Base-by-base conservation (phyloP, 2,113 vertebrate species). In the Eleginops maclovinus region DNA sequence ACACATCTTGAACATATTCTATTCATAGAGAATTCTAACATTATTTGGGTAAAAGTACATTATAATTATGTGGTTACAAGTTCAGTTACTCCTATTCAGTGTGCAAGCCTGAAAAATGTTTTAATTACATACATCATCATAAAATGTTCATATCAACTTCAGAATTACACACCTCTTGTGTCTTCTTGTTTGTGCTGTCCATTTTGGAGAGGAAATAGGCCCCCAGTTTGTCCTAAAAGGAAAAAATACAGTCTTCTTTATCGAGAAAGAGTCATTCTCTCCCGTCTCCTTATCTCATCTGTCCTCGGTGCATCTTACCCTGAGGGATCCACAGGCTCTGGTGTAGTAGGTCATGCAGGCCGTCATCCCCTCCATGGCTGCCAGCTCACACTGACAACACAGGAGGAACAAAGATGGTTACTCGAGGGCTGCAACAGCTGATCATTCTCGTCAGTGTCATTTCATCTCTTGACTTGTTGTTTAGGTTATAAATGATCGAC, bases 321-420 rank as follows among this genome's bases (percentile, higher is more conserved):
- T 94, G 40, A 97, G 91, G 51, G 96, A 96, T 22, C 96, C 97
- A 79, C 97, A 97, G 21, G 96, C 96, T 76, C 96, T 88, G 4
- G 96, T 96, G 74, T 97, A 98, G 75, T 92, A 95, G 17, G 71
- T 94, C 96, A 98, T 96, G 73, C 97, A 98, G 2, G 96, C 95
- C 2, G 89, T 95, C 95, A 97, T 96, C 21, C 96, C 97, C 72
- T 97, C 96, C 94, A 97, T 94, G 3, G 96, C 94, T 5, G 94
- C 91, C 5, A 96, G 87, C 66, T 97, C 95, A 89, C 95, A 97
- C 97, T 98, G 75, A 12, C 4, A 58, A 8, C 47, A 89, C 55
- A 90, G 1, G 3, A 12, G 16, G 0, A 43, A 54, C 22, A 47
- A 31, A 46, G 17, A 15, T 61, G 19, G 31, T 40, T n/a, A 19